Evolutionary conservation across 35 echinoderm and acorn worm species (phyloP), one percentile per base, ranked within the genome.

Genomic region (Ophioderma brevispina): DNA sequence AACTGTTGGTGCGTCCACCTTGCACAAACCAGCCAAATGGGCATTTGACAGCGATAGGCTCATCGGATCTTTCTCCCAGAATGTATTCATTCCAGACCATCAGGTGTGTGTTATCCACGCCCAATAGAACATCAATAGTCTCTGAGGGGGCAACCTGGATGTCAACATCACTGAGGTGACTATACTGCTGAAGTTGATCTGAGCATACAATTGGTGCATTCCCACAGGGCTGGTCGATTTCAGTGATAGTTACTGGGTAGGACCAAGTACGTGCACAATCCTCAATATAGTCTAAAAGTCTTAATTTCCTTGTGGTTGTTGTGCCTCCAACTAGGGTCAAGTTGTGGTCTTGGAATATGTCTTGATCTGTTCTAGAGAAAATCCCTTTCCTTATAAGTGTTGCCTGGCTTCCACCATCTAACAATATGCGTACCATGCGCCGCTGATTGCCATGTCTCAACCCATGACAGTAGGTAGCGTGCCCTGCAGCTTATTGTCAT

Each of bases 181-280:
- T 77, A 39, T 87, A 91, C 28, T 81, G 76, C 32, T 87, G 82
- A 0, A 95, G 79, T 34, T 91, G 77, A 3, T 87, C 78, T 35
- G 82, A 41, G 37, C 37, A 43, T 33, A 94, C 43, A 25, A 91
- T 36, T 42, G 84, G 93, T 55, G 77, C 43, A 35, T 91, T 64
- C n/a, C 81, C 89, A 55, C 93, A 95, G 14, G 93, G 93, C 32
- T 91, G 75, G 34, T 95, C 52, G 49, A 95, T 95, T 40, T 95
- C 93, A 30, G 93, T 95, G 36, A 91, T 84, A 46, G 93, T 82
- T 1, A 95, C 17, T 23, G 89, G 89, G 64, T 33, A 87, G 37
- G 93, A 95, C 88, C 88, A 94, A 0, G 76, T 94, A 41, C 88
- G 55, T 64, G 35, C 82, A 56, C 85, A 32, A 78, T 95, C 93